These are phyloP conservation scores for Mesaphorura yosii DNA, from an alignment of 1,140 invertebrate species.

Conservation along the genomic window DNA sequence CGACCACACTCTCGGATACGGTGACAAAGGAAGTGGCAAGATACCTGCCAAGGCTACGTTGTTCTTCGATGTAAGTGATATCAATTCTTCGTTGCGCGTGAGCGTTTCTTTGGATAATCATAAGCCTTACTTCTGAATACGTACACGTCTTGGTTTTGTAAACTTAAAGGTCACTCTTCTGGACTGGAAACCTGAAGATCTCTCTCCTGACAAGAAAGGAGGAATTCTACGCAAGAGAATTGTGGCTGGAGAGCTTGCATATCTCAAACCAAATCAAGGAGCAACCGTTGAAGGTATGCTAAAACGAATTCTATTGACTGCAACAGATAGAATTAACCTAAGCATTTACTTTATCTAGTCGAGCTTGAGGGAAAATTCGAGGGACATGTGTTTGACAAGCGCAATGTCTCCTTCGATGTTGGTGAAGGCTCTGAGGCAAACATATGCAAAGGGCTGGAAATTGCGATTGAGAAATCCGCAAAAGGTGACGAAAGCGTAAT, in stretches of 20 bases:
- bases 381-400: slow-evolving; percentile 55
- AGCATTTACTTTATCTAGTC: slow-evolving; percentile 44
- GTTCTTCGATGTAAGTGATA: slow-evolving; percentile 68
- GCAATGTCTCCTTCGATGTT: slow-evolving; percentile 68
- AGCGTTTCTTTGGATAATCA: slow-evolving; percentile 2
- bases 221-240: slow-evolving; percentile 65
- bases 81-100: not conserved
- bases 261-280: slow-evolving; percentile 61
- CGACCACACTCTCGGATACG: slow-evolving; percentile 84
- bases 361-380: slow-evolving; percentile 61
- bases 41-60: slow-evolving; percentile 85
- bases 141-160: slow-evolving; percentile 16
- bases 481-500: slow-evolving; percentile 66
- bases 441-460: slow-evolving; percentile 72
- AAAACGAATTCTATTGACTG: not conserved
- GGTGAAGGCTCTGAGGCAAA: slow-evolving; percentile 68
- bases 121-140: not conserved
- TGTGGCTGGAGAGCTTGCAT: slow-evolving; percentile 50
- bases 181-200: slow-evolving; percentile 72
- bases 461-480: slow-evolving; percentile 69
- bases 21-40: slow-evolving; percentile 62
- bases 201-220: slow-evolving; percentile 68
- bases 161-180: slow-evolving; percentile 67
- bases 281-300: slow-evolving; percentile 60
- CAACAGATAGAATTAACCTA: not conserved